Evolutionary conservation across 2,888 invertebrate species (phyloP).

Genomic region (Gerris lacustris): DNA sequence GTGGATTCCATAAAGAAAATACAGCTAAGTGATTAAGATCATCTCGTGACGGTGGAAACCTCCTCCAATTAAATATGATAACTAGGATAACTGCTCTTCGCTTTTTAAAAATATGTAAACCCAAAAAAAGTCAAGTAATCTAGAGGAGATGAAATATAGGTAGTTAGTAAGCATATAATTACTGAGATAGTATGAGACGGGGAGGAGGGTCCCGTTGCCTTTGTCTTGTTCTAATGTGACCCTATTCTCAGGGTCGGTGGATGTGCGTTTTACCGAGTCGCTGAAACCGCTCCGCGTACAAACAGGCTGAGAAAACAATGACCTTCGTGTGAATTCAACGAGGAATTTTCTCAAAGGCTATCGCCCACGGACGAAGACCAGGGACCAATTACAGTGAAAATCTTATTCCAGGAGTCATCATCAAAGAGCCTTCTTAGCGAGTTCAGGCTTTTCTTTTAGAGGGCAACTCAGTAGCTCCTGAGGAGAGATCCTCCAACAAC

Average conservation of each 20-base stretch:
- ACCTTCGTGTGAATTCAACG: neutral
- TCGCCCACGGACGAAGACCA: neutral
- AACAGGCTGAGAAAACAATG: neutral
- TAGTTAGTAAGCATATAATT: neutral
- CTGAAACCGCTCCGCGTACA: no score
- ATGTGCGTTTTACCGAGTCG: neutral
- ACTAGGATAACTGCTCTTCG: no score
- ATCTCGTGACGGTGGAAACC: no score
- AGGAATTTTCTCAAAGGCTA: slow-evolving; percentile 3
- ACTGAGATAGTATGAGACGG: neutral
- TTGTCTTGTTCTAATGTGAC: neutral
- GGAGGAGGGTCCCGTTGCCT: neutral
- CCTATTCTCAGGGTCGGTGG: neutral
- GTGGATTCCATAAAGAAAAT: no score
- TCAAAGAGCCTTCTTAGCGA: neutral
- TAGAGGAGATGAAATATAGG: neutral
- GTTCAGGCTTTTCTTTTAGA: no score
- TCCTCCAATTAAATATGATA: no score
- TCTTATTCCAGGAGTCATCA: neutral
- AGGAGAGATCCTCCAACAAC: no score
- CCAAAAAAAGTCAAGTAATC: no score
- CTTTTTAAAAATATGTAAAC: no score
- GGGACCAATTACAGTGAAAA: slow-evolving; percentile 1
- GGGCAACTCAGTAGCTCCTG: no score
- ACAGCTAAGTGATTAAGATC: no score